A percentile compares a stretch with the other conserved stretches of the same genome.
Evolutionary conservation across 2,797 vertebrate species (phyloP).

Genomic region (Hafferia zeledoni): DNA sequence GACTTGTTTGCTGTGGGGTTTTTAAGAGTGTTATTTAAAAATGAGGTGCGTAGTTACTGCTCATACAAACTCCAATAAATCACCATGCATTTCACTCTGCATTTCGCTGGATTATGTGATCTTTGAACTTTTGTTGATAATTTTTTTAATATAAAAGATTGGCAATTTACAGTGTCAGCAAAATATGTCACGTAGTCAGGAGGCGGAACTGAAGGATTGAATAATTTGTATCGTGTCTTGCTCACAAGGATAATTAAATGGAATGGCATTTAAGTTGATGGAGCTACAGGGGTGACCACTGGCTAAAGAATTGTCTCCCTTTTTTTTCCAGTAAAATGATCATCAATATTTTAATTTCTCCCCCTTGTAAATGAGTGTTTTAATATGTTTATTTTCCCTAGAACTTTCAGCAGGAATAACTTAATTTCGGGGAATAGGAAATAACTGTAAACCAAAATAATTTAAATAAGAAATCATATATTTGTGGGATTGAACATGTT

Average conservation of each 20-base stretch:
- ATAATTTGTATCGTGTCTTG: slow-evolving; percentile 19
- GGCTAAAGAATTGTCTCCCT: neutral
- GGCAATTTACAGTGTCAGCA: neutral
- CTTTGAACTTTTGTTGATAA: neutral
- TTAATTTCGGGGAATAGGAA: neutral
- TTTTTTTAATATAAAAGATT: neutral
- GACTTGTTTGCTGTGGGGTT: neutral
- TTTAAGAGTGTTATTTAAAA: neutral
- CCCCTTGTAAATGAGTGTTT: neutral
- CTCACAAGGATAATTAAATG: slow-evolving; percentile 27
- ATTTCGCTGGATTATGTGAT: neutral
- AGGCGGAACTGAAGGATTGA: neutral
- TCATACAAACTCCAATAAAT: neutral
- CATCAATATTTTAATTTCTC: neutral
- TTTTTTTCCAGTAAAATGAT: neutral
- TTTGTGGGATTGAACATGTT: neutral
- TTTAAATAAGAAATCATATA: neutral
- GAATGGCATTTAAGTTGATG: slow-evolving; percentile 20
- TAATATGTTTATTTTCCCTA: neutral
- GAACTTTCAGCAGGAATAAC: neutral
- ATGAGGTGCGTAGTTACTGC: accelerated
- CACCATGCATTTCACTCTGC: neutral
- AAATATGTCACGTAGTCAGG: neutral
- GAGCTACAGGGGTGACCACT: neutral
- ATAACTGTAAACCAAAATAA: neutral